These are phyloP conservation scores for Clavelina lepadiformis DNA, from an alignment of 23 tunicate genomes.

Conservation along the genomic window DNA sequence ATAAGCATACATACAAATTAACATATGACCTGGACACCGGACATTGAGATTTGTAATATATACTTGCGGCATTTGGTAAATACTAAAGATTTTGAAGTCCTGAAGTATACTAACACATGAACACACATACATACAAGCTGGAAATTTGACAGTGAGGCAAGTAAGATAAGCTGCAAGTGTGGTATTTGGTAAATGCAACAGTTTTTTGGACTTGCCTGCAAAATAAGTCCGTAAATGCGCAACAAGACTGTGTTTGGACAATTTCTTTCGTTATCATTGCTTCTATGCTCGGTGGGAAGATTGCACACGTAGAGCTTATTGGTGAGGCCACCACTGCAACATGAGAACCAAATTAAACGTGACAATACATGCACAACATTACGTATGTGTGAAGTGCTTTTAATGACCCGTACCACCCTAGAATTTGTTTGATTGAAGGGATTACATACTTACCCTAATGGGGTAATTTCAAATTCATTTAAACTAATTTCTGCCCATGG, in stretches of 20 bases:
- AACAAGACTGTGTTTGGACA: slow-evolving; percentile 61
- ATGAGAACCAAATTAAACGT: not conserved
- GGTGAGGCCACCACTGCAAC: slow-evolving; percentile 89
- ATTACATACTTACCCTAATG: slow-evolving; percentile 48
- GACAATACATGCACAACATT: not conserved
- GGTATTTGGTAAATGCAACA: slow-evolving; percentile 15
- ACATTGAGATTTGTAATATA: too few relatives aligned
- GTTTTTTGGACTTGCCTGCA: slow-evolving; percentile 7
- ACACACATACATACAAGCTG: too few relatives aligned
- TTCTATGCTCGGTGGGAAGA: slow-evolving; percentile 34
- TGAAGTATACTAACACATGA: too few relatives aligned
- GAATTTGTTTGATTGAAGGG: not conserved
- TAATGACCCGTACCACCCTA: not conserved
- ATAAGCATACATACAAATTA: too few relatives aligned
- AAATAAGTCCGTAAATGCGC: slow-evolving; percentile 69
- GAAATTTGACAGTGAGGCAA: slow-evolving; percentile 23
- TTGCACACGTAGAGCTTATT: slow-evolving; percentile 86
- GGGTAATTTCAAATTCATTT: slow-evolving; percentile 53
- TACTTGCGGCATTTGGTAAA: too few relatives aligned
- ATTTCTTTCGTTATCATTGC: slow-evolving; percentile 19
- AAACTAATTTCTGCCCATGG: slow-evolving; percentile 62
- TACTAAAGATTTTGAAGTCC: too few relatives aligned
- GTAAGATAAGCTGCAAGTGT: slow-evolving; percentile 23
- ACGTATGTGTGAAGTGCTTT: not conserved
- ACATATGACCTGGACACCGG: too few relatives aligned